Evolutionary conservation across 1,140 invertebrate genomes (phyloP), one percentile per base, ranked within the genome.

Genomic region (Tyrophagus putrescentiae): DNA sequence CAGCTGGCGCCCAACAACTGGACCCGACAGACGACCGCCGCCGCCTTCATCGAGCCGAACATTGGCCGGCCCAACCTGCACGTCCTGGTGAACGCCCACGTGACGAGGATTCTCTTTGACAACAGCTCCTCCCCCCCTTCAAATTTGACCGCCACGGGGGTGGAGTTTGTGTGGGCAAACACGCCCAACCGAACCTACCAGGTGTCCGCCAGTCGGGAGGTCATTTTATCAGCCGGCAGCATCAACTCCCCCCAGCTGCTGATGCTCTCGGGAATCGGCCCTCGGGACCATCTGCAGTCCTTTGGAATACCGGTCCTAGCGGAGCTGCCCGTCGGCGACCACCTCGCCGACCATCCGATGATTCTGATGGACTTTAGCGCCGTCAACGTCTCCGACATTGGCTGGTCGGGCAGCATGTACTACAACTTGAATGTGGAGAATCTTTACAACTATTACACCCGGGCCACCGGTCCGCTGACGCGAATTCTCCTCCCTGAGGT

Each of bases 241-340:
- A 78, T 96, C 0, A 90, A 90, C 68, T 87, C 88, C 0, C 85
- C 91, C 0, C 89, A 96, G 66, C 66, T 96, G 0, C 70, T 96
- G 6, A 90, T 94, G 85, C 71, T 94, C 0, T 91, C 87, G 3
- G 93, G 90, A 0, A 78, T 94, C 0, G 90, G 62, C 6, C 62
- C 48, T 18, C 16, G 33, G n/a, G 48, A 61, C 3, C 61, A 62
- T 25, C 18, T 62, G 1, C n/a, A 39, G 25, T 25, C 27, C 13
- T 25, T 54, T 21, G 23, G 67, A 66, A 68, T 70, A 53, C 65
- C 64, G 4, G 66, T 70, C 13, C 53, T 70, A 7, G 25, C 62
- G 3, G 72, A 76, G 56, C 61, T 76, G 0, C 74, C 75, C 0
- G 75, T 76, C 21, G 75, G 75, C 0, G 65, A 72, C 32, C 75